These are phyloP conservation scores for Dreissena polymorpha DNA, from an alignment of 1,140 invertebrate species.

Conservation along the genomic window DNA sequence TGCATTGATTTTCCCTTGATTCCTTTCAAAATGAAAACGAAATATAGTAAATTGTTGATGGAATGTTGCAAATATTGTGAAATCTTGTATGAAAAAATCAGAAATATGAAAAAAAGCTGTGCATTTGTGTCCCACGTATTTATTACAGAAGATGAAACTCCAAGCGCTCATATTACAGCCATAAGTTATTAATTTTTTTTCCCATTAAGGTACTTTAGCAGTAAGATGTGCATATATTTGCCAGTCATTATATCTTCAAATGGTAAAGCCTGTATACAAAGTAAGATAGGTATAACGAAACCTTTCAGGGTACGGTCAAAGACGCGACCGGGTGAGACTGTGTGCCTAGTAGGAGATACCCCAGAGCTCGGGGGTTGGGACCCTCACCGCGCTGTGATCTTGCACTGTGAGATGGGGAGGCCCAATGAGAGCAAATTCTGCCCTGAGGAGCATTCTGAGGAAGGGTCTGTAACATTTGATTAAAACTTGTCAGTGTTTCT, in stretches of 20 bases:
- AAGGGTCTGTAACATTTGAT: conserved; percentile 27
- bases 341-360: conserved; percentile 82
- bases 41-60: no score
- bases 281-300: not conserved
- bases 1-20: no score
- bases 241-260: not conserved
- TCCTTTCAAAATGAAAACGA: no score
- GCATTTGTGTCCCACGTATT: no score
- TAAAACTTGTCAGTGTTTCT: not conserved
- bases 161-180: no score
- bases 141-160: no score
- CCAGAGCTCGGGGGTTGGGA: conserved; percentile 81
- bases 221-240: no score
- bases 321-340: conserved; percentile 74
- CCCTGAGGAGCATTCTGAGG: conserved; percentile 43
- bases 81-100: no score
- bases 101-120: no score
- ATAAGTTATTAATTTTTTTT: no score
- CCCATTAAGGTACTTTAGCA: no score
- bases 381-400: conserved; percentile 55
- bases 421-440: conserved; percentile 17
- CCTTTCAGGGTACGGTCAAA: conserved; percentile 79
- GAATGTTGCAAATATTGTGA: no score
- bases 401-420: conserved; percentile 36
- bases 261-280: not conserved